A percentile compares a stretch with the other conserved stretches of the same genome.
phyloP scores from a whole-genome alignment of 2,888 invertebrate genomes.

The Cinara cedri region DNA sequence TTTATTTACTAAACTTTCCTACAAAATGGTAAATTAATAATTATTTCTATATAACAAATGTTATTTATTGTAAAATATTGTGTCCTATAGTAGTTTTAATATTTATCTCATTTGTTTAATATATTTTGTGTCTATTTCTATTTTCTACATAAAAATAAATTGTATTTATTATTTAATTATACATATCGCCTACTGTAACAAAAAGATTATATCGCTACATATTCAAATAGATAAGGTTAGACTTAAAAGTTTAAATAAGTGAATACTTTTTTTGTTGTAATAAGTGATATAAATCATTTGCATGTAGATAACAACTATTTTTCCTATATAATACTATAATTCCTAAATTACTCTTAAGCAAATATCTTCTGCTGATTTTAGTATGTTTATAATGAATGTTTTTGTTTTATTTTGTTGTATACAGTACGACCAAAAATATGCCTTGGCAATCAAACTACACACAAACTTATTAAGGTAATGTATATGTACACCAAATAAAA shows the following conservation, averaged over 20 bases:
- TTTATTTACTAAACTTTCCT: too few relatives aligned
- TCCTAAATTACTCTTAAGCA: not conserved
- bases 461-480: conserved; percentile 46
- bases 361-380: not conserved
- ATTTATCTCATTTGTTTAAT: too few relatives aligned
- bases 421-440: conserved; percentile 39
- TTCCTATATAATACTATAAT: too few relatives aligned
- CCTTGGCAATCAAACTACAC: conserved; percentile 52
- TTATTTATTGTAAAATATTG: too few relatives aligned
- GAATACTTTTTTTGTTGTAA: too few relatives aligned
- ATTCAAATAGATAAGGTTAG: too few relatives aligned
- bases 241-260: too few relatives aligned
- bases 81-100: too few relatives aligned
- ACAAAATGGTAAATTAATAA: too few relatives aligned
- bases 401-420: conserved; percentile 26
- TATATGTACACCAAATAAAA: conserved; percentile 45
- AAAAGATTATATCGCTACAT: too few relatives aligned
- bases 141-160: not conserved
- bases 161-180: not conserved
- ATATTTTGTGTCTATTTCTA: conserved; percentile 1
- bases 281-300: not conserved
- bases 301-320: too few relatives aligned
- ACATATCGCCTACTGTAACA: too few relatives aligned
- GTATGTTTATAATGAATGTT: conserved; percentile 10
- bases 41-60: not conserved